Base-by-base conservation (phyloP, 2,888 invertebrate species). In the Axea sp. region DNA sequence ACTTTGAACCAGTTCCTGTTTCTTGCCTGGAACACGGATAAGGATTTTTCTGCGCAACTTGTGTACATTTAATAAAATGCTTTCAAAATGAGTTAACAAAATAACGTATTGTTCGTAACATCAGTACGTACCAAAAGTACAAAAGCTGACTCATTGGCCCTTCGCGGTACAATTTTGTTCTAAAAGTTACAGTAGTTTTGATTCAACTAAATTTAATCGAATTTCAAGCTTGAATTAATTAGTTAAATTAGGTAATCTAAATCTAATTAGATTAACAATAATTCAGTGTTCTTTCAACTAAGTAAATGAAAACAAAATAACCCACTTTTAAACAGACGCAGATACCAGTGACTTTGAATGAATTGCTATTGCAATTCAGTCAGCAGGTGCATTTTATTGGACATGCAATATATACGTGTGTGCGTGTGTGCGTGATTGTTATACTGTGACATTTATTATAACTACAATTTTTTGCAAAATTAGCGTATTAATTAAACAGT, bases 201-300 rank as follows among this genome's bases (percentile, higher is more conserved):
- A 33, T 33, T 57, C 43, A 11, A 33, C 30, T 9, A 8, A 11
- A 24, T 14, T 57, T 57, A 43, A 57, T 43, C 43, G 33, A 9
- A 33, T 43, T 57, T 39, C 24, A 33, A 43, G 43, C 12, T 43
- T 6, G 31, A 43, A 30, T 57, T 41, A 31, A 30, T 57, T 57
- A 57, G 55, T 8, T 31, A 12, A 41, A 57, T 43, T 43, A 31
- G 43, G 33, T 43, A 15, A 33, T 57, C 24, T 12, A 7, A 7
- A 17, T 43, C 9, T 57, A 57, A 57, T 57, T 43, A 57, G 30
- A 8, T 43, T 57, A 24, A 43, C 24, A 8, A 24, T 24, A 43
- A 43, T 43, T 24, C 12, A 11, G 2, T 43, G 43, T 31, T 26
- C 11, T 9, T 17, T 28, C 6, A n/a, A n/a, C n/a, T 53, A 39